These are phyloP conservation scores for Semaprochilodus insignis DNA, from an alignment of 2,797 vertebrate species.

Conservation along the genomic window DNA sequence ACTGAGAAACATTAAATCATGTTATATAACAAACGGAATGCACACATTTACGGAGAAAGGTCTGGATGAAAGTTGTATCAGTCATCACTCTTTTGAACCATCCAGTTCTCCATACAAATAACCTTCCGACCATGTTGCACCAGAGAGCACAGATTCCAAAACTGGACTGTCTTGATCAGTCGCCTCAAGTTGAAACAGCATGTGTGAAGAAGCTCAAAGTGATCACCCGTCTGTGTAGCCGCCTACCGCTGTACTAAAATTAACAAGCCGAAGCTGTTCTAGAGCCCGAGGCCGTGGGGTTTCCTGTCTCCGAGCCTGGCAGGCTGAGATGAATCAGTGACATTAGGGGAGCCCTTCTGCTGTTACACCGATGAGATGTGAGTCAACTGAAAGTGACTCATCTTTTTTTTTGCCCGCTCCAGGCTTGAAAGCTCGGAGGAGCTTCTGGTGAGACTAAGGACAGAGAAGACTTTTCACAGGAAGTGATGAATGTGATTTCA, in stretches of 20 bases:
- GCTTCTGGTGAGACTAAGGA: constrained; percentile 29
- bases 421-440: constrained; percentile 27
- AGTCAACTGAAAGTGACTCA: constrained; percentile 53
- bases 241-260: constrained; percentile 40
- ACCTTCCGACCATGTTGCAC: neutral
- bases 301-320: constrained; percentile 43
- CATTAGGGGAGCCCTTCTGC: constrained; percentile 35
- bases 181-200: constrained; percentile 18
- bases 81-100: neutral
- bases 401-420: constrained; percentile 21
- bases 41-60: neutral
- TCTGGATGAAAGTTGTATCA: neutral
- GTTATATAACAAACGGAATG: too few species aligned
- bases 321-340: constrained; percentile 47
- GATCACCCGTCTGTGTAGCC: constrained; percentile 43
- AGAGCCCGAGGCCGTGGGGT: constrained; percentile 45
- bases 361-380: constrained; percentile 20
- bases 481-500: constrained; percentile 14
- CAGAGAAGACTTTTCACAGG: neutral
- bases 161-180: neutral
- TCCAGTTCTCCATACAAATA: neutral
- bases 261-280: constrained; percentile 30
- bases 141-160: constrained; percentile 2
- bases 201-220: constrained; percentile 94
- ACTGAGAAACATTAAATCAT: too few species aligned